These are phyloP conservation scores for Camponotus fellah DNA, from an alignment of 2,888 invertebrate genomes.

Conservation along the genomic window DNA sequence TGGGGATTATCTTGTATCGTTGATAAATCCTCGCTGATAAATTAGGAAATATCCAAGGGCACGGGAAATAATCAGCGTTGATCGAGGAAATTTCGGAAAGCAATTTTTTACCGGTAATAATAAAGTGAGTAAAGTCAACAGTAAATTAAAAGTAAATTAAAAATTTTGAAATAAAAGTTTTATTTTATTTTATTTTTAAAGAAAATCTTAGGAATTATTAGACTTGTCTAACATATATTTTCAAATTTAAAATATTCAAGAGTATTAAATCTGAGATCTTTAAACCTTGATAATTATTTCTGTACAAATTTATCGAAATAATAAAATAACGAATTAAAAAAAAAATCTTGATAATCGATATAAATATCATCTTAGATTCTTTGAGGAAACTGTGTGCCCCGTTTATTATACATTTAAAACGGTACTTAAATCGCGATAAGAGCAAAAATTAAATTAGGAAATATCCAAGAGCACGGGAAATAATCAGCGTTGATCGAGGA, in stretches of 20 bases:
- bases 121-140: constrained; percentile 13
- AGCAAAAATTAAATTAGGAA: no score
- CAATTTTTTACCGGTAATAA: constrained; percentile 11
- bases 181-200: not conserved
- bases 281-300: no score
- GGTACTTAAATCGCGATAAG: not conserved
- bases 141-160: not conserved
- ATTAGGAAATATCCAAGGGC: constrained; percentile 10
- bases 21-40: constrained; percentile 9
- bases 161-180: not conserved
- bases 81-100: not conserved
- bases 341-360: not conserved
- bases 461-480: no score
- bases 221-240: not conserved
- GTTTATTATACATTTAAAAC: not conserved
- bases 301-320: not conserved
- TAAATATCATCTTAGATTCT: not conserved
- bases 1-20: constrained; percentile 5
- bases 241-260: no score
- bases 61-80: not conserved
- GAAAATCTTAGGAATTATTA: not conserved
- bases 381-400: no score
- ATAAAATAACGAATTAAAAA: not conserved
- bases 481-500: no score
- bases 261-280: not conserved